A percentile compares a stretch with the other conserved stretches of the same genome.
Evolutionary conservation across 64 coral and sea anemone genomes (phyloP).

Genomic region (Hydrozoanthus tunicans): DNA sequence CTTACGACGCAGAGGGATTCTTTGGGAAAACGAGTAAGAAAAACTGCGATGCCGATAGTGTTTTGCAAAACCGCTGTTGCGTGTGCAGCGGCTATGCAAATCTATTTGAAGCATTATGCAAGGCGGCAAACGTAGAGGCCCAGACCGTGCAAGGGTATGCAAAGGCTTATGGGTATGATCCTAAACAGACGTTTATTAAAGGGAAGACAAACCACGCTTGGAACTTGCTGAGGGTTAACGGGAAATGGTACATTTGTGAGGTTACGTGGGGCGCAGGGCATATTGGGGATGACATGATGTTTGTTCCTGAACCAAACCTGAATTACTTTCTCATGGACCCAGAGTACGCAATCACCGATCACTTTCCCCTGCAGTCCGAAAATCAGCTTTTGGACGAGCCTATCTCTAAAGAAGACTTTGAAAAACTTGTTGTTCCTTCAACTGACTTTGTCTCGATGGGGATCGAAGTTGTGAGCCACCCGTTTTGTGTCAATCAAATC

Average conservation of each 20-base stretch:
- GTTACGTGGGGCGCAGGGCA: constrained; percentile 78
- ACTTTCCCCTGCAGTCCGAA: constrained; percentile 62
- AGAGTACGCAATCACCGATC: constrained; percentile 74
- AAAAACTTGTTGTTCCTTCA: constrained; percentile 81
- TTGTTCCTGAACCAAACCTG: constrained; percentile 66
- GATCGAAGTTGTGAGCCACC: constrained; percentile 74
- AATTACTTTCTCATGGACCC: constrained; percentile 73
- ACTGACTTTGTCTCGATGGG: constrained; percentile 56
- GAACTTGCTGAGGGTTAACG: constrained; percentile 66
- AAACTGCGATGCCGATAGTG: constrained; percentile 58
- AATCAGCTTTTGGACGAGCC: constrained; percentile 73
- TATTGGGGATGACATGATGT: constrained; percentile 79
- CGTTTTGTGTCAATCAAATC: constrained; percentile 60
- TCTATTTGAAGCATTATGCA: constrained; percentile 75
- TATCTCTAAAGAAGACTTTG: constrained; percentile 85
- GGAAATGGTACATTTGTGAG: constrained; percentile 83
- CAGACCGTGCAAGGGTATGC: constrained; percentile 65
- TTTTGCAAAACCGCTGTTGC: constrained; percentile 35
- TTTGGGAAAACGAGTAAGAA: constrained; percentile 64
- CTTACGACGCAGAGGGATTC: constrained; percentile 72
- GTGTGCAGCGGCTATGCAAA: constrained; percentile 81
- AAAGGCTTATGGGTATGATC: constrained; percentile 81
- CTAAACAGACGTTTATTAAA: constrained; percentile 56
- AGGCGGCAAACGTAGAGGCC: constrained; percentile 48
- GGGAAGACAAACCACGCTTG: constrained; percentile 69